Percentiles rank a stretch among this genome's conserved stretches.
Evolutionary conservation across 2,797 vertebrate species (phyloP).

Genomic region (Choloepus didactylus): DNA sequence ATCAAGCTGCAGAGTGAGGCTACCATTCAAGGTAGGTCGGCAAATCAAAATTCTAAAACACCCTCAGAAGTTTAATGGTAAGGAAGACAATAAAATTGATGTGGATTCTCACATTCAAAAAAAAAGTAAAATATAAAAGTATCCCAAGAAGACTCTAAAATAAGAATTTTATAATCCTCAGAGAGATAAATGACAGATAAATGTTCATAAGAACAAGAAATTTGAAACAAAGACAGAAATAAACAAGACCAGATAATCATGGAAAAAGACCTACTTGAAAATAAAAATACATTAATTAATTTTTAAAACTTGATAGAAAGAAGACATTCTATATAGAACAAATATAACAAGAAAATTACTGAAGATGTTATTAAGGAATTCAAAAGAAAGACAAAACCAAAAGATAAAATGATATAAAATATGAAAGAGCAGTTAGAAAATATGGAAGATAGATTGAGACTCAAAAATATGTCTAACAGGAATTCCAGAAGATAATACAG

Average conservation of each 20-base stretch:
- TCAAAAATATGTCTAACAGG: slow-evolving; percentile 2
- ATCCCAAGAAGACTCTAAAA: slow-evolving; percentile 19
- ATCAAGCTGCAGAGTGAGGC: background rate
- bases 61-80: background rate
- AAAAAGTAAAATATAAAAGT: slow-evolving; percentile 2
- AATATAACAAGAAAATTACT: background rate
- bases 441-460: background rate
- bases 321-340: background rate
- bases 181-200: background rate
- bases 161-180: background rate
- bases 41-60: background rate
- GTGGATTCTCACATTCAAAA: background rate
- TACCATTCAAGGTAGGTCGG: background rate
- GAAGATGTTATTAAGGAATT: slow-evolving; percentile 1
- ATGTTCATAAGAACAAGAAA: background rate
- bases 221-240: slow-evolving; percentile 44
- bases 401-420: background rate
- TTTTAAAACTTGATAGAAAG: background rate
- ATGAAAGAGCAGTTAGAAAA: background rate
- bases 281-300: slow-evolving; percentile 4
- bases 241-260: background rate
- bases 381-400: background rate
- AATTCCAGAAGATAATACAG: slow-evolving; percentile 37
- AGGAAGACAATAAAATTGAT: background rate
- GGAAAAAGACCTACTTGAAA: slow-evolving; percentile 8